Percentiles rank a stretch among this genome's conserved stretches.
These are phyloP conservation scores for Drosophila lacicola DNA, from an alignment of 2,888 invertebrate genomes.

Conservation along the genomic window DNA sequence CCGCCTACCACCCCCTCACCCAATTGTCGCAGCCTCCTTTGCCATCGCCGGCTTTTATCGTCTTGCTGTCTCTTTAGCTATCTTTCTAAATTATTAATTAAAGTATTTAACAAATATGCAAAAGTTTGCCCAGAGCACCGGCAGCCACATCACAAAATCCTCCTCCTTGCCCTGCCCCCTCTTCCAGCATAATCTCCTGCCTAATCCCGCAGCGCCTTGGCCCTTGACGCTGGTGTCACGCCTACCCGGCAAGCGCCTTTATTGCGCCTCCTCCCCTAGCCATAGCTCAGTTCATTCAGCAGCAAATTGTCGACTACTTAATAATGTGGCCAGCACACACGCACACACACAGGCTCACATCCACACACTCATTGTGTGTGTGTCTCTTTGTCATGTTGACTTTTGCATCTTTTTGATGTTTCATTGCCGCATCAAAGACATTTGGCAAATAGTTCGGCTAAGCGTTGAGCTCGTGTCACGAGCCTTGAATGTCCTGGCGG, in stretches of 20 bases:
- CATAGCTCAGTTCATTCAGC: constrained; percentile 64
- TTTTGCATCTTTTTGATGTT: constrained; percentile 74
- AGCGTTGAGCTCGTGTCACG: constrained; percentile 10
- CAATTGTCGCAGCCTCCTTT: not conserved
- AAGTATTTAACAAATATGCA: constrained; percentile 82
- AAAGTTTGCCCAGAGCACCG: constrained; percentile 64
- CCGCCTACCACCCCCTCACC: not conserved
- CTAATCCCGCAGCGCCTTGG: constrained; percentile 27
- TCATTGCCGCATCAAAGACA: constrained; percentile 67
- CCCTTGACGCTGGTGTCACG: constrained; percentile 37
- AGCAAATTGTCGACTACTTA: constrained; percentile 66
- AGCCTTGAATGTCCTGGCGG: not conserved
- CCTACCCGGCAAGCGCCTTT: constrained; percentile 36
- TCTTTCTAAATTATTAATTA: constrained; percentile 83
- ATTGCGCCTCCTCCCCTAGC: constrained; percentile 16
- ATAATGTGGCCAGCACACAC: constrained; percentile 67
- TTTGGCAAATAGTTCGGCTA: constrained; percentile 57
- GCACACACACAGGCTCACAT: constrained; percentile 1
- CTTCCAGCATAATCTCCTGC: not conserved
- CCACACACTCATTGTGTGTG: not conserved
- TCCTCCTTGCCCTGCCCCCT: not conserved
- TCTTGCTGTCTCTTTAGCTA: constrained; percentile 12
- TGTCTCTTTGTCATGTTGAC: constrained; percentile 54
- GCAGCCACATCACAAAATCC: constrained; percentile 35
- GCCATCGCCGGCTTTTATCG: not conserved